Evolutionary conservation across 2,797 vertebrate species (phyloP).

Genomic region (Lutjanus argentimaculatus): DNA sequence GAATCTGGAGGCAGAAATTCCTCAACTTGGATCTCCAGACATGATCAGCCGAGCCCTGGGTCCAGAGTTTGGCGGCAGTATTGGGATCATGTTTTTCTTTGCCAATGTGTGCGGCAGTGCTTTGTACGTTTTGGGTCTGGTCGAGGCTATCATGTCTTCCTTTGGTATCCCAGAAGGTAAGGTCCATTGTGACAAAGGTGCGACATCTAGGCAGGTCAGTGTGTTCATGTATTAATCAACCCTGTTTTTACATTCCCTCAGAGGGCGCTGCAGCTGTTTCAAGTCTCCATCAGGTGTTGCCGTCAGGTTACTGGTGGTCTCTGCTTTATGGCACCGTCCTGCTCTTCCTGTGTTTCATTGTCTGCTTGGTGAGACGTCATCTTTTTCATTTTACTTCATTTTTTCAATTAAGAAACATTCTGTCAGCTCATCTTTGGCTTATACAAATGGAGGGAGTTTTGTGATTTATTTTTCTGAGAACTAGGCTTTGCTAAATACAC

Average conservation of each 20-base stretch:
- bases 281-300: conserved; percentile 74
- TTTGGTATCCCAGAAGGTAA: conserved; percentile 82
- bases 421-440: not conserved
- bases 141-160: conserved; percentile 85
- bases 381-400: not conserved
- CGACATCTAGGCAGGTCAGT: not conserved
- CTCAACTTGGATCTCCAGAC: conserved; percentile 73
- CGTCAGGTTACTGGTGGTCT: conserved; percentile 88
- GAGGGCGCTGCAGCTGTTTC: conserved; percentile 13
- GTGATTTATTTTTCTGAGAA: not conserved
- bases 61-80: conserved; percentile 91
- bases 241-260: conserved; percentile 24
- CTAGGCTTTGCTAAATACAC: not conserved
- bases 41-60: conserved; percentile 92
- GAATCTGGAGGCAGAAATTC: conserved; percentile 6
- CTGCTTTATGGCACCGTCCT: conserved; percentile 86
- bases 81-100: conserved; percentile 92
- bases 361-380: conserved; percentile 84
- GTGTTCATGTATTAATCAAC: not conserved
- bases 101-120: conserved; percentile 90
- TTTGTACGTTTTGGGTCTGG: conserved; percentile 88
- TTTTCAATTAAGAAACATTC: not conserved
- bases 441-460: not conserved
- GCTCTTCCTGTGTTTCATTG: conserved; percentile 86
- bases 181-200: not conserved